Evolutionary conservation across 1,140 invertebrate genomes (phyloP).

Genomic region (Hypothenemus hampei): DNA sequence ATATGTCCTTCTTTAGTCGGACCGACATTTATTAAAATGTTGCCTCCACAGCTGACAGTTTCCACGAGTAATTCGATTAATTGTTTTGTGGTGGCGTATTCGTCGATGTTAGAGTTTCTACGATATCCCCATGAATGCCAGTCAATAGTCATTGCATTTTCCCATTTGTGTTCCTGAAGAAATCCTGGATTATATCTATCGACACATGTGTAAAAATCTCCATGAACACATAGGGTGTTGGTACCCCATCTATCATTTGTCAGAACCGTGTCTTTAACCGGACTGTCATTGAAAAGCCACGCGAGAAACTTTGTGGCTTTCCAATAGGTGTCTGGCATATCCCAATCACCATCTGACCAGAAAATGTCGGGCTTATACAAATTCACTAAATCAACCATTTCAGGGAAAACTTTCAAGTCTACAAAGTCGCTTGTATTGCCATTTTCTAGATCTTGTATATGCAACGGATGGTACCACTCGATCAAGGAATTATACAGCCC

Average conservation of each 20-base stretch:
- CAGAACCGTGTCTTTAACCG: constrained; percentile 82
- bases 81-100: constrained; percentile 68
- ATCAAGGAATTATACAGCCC: constrained; percentile 86
- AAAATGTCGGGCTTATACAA: constrained; percentile 83
- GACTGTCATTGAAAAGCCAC: constrained; percentile 94
- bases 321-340: constrained; percentile 76
- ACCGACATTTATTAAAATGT: constrained; percentile 85
- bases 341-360: constrained; percentile 94
- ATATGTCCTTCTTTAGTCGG: constrained; percentile 88
- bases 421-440: constrained; percentile 68
- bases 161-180: constrained; percentile 78
- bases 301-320: constrained; percentile 73
- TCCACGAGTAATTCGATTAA: constrained; percentile 67
- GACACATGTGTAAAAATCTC: constrained; percentile 77
- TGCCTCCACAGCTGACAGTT: constrained; percentile 84
- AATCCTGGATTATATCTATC: constrained; percentile 77
- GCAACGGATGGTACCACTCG: constrained; percentile 89
- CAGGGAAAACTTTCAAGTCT: constrained; percentile 51
- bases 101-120: constrained; percentile 64
- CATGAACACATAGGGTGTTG: constrained; percentile 75
- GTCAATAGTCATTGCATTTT: constrained; percentile 90
- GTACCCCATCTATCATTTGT: constrained; percentile 85
- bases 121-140: constrained; percentile 83
- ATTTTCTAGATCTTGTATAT: constrained; percentile 69
- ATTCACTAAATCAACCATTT: constrained; percentile 68